Base-by-base conservation (phyloP, 1,140 invertebrate species). In the Myzus persicae region DNA sequence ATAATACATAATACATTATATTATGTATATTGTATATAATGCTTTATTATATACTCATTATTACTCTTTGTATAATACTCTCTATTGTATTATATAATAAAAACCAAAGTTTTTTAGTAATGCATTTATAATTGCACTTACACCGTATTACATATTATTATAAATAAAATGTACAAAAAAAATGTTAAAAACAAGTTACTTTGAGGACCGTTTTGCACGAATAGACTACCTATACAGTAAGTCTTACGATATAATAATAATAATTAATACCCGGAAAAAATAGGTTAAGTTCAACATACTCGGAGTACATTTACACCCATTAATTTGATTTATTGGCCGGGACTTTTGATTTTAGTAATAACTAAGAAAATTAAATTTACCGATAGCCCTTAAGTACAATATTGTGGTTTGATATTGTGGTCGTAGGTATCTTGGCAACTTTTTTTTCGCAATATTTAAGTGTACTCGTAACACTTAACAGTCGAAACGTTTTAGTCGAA, bases 301-400 rank as follows among this genome's bases (percentile, higher is more conserved):
- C 14, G 2, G 31, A 76, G n/a, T n/a, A 18, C 14, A 76, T 36
- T 76, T 76, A 76, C 31, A 76, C n/a, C n/a, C 31, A 76, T 76
- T 84, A 42, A 84, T 84, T 5, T 84, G 22, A 38, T 82, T 38
- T 82, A 82, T 82, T 82, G 6, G 7, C 22, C 22, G 81, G 24
- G 2, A 82, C 81, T 82, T 82, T 82, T 82, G 36, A 82, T 82
- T 82, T 82, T 36, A 82, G 81, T 40, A 82, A 76, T 76, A n/a
- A n/a, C 59, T n/a, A 76, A n/a, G 14, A 76, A 76, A 81, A 36
- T 36, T 81, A 81, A 81, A 82, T 82, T 82, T 9, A 82, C n/a
- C 36, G n/a, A 82, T 82, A 82, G n/a, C 38, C 22, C 81, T 81
- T 8, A 40, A 82, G 22, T 38, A 82, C 40, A 82, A 82, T 82